A percentile compares a stretch with the other conserved stretches of the same genome.
Conservation (phyloP, 2,113 vertebrate species). For the Aptenodytes forsteri region DNA sequence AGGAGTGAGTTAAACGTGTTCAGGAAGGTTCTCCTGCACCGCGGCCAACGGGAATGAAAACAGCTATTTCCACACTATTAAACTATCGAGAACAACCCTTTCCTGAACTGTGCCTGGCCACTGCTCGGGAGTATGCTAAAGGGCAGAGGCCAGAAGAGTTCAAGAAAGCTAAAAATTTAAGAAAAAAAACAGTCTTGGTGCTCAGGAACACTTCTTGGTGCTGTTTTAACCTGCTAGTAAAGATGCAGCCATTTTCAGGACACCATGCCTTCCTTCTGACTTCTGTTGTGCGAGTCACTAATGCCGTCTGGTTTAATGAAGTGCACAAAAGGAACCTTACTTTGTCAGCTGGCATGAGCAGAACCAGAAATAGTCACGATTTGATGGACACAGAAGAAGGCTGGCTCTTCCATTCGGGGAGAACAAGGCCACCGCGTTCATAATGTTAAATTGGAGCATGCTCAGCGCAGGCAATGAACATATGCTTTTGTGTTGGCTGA, state of each 20-base stretch:
- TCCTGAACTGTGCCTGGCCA: not conserved
- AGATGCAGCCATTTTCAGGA: not conserved
- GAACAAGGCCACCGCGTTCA: not conserved
- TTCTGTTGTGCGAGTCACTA: not conserved
- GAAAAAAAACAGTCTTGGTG: not conserved
- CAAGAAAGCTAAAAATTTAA: not conserved
- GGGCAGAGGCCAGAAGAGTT: not conserved
- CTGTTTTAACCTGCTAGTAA: not conserved
- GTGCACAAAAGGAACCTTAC: not conserved
- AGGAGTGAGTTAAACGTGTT: not conserved
- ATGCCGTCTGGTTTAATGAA: not conserved
- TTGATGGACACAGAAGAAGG: not conserved
- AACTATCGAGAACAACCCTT: not conserved
- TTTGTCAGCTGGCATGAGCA: not conserved
- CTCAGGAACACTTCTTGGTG: not conserved
- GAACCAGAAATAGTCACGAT: not conserved
- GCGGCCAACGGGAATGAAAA: not conserved
- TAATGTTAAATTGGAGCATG: not conserved
- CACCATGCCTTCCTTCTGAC: not conserved
- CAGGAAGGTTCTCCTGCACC: not conserved
- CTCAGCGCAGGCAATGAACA: not conserved
- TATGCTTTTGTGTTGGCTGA: not conserved
- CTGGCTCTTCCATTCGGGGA: not conserved
- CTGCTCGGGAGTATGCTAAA: not conserved
- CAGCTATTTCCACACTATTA: not conserved